Evolutionary conservation across 2,888 invertebrate species (phyloP).

Genomic region (Tipula unca): DNA sequence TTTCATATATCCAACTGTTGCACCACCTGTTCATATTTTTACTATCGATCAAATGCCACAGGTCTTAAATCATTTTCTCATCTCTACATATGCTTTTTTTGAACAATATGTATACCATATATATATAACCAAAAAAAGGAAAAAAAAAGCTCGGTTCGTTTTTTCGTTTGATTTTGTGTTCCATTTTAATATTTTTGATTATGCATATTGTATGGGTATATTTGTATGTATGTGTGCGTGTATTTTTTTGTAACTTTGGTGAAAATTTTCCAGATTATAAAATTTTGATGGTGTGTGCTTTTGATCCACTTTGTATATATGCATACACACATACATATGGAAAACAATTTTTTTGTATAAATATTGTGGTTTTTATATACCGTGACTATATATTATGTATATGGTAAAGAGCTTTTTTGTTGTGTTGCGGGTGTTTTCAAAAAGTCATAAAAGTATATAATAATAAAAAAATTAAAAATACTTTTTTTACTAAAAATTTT

Average conservation of each 20-base stretch:
- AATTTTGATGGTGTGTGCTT: background rate
- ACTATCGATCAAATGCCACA: conserved; percentile 8
- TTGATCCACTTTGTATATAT: background rate
- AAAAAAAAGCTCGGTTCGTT: background rate
- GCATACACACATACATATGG: background rate
- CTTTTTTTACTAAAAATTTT: background rate
- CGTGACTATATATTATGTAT: background rate
- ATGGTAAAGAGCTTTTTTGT: background rate
- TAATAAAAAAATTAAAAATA: background rate
- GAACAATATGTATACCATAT: background rate
- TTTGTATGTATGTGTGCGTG: background rate
- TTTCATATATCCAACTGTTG: background rate
- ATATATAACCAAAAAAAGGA: background rate
- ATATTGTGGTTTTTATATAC: background rate
- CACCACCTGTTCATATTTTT: background rate
- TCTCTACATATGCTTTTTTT: background rate
- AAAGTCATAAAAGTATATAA: background rate
- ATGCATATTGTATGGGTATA: background rate
- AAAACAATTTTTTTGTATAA: background rate
- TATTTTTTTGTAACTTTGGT: background rate
- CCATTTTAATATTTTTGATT: background rate
- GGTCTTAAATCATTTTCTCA: background rate
- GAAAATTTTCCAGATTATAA: background rate
- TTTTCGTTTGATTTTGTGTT: background rate
- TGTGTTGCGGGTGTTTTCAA: background rate